These are phyloP conservation scores for Narcine bancroftii DNA, from an alignment of 2,113 vertebrate genomes.

Conservation along the genomic window DNA sequence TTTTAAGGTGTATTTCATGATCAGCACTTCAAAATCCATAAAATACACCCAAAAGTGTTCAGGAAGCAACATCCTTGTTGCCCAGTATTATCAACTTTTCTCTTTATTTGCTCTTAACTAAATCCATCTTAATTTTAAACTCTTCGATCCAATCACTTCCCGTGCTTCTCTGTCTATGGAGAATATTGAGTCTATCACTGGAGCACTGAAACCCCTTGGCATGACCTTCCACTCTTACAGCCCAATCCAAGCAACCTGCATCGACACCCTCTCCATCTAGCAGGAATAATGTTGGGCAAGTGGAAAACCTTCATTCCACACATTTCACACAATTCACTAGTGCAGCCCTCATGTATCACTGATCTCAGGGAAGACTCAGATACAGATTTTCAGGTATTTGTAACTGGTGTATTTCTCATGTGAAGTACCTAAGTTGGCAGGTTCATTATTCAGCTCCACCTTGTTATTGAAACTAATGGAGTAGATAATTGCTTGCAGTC, in stretches of 20 bases:
- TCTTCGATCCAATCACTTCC: background rate
- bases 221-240: background rate
- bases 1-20: no score
- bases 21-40: no score
- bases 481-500: no score
- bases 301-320: background rate
- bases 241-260: background rate
- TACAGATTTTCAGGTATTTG: background rate
- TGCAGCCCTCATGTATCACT: background rate
- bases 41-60: no score
- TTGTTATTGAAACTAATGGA: background rate
- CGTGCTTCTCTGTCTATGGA: background rate
- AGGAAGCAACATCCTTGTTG: no score
- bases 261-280: background rate
- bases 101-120: background rate
- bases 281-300: background rate
- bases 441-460: background rate
- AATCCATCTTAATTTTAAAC: background rate
- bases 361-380: background rate
- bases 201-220: background rate
- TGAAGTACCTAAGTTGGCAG: background rate
- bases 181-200: background rate
- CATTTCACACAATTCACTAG: background rate
- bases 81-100: background rate
- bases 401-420: background rate